phyloP scores from a whole-genome alignment of 2,888 invertebrate genomes.

The Dromius quadrimaculatus region DNA sequence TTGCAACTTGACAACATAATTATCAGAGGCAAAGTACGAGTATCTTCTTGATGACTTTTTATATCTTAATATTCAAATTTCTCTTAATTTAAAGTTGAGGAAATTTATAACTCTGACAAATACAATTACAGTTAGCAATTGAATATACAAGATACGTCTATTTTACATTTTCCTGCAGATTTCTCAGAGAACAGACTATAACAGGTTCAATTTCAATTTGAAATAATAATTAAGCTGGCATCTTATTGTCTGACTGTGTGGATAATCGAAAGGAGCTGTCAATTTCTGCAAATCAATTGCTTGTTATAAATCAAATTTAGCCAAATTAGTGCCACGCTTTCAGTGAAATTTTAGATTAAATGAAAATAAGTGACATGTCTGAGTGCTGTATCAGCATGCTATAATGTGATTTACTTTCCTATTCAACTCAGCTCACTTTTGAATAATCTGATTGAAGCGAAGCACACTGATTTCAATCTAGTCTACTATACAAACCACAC shows the following conservation, averaged over 20 bases:
- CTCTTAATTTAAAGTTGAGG: slow-evolving; percentile 7
- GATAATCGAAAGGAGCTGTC: slow-evolving; percentile 7
- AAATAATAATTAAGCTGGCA: slow-evolving; percentile 5
- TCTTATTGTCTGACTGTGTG: neutral
- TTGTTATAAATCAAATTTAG: slow-evolving; percentile 19
- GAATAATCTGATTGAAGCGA: slow-evolving; percentile 13
- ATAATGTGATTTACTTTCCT: slow-evolving; percentile 19
- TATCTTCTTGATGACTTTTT: slow-evolving; percentile 9
- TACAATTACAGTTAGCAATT: neutral
- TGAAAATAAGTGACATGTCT: neutral
- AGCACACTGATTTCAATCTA: slow-evolving; percentile 14
- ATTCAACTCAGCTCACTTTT: neutral
- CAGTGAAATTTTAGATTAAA: neutral
- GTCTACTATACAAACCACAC: too few species aligned
- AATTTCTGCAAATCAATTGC: slow-evolving; percentile 28
- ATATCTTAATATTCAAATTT: slow-evolving; percentile 25
- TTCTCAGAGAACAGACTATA: neutral
- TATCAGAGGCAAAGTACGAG: slow-evolving; percentile 11
- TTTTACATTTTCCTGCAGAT: neutral
- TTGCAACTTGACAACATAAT: slow-evolving; percentile 19
- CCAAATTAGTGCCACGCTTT: slow-evolving; percentile 21
- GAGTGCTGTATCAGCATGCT: slow-evolving; percentile 17
- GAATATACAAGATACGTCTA: too few species aligned
- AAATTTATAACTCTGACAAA: slow-evolving; percentile 7
- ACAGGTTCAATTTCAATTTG: slow-evolving; percentile 2